Evolutionary conservation across 30 jellyfish, hydroid and myxozoan genomes (phyloP).

Genomic region (Rhopilema esculentum): DNA sequence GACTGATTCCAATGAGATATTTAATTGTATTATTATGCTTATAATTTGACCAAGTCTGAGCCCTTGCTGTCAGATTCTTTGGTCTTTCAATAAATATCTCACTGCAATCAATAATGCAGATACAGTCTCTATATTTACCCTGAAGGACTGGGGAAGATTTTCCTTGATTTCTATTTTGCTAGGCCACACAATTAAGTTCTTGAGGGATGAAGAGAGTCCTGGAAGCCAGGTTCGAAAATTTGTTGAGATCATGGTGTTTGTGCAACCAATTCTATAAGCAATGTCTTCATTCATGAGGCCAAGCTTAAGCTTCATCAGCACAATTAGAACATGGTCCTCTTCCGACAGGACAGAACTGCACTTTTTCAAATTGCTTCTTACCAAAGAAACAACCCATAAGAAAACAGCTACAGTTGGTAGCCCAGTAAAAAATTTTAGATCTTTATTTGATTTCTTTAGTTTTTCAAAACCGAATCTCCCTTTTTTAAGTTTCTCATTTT

Average conservation of each 20-base stretch:
- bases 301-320: background rate
- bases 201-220: background rate
- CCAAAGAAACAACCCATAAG: background rate
- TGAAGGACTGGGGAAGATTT: background rate
- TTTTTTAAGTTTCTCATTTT: no score
- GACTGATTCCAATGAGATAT: background rate
- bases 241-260: background rate
- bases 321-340: background rate
- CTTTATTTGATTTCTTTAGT: background rate
- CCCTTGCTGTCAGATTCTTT: background rate
- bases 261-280: background rate
- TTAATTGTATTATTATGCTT: background rate
- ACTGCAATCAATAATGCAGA: background rate
- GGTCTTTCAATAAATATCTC: background rate
- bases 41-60: background rate
- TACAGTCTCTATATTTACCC: background rate
- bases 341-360: background rate
- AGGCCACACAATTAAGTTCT: background rate
- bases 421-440: background rate
- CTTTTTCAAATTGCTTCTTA: background rate
- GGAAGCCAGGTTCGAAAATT: background rate
- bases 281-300: background rate
- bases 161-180: background rate
- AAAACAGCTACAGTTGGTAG: background rate
- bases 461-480: background rate